Evolutionary conservation across 2,113 vertebrate species (phyloP).

Genomic region (Marmota flaviventris): DNA sequence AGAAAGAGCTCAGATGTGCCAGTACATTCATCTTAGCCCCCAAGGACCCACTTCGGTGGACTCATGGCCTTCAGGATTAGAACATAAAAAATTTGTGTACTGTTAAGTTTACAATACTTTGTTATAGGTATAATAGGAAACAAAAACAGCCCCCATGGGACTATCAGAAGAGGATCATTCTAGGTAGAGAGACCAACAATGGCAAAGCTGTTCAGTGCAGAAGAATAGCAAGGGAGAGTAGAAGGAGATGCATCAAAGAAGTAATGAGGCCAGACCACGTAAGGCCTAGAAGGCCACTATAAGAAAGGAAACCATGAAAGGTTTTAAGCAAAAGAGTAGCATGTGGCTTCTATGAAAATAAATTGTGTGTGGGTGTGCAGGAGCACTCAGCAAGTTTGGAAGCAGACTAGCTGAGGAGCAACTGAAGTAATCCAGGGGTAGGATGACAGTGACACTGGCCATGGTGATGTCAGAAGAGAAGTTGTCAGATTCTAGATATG

Average conservation of each 20-base stretch:
- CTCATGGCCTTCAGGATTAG: background rate
- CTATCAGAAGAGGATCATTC: background rate
- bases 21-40: background rate
- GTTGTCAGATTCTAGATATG: background rate
- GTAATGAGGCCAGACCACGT: background rate
- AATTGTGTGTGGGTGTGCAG: background rate
- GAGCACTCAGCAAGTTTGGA: background rate
- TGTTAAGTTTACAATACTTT: background rate
- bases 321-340: background rate
- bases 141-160: background rate
- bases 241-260: background rate
- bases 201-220: background rate
- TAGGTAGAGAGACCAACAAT: background rate
- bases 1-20: background rate
- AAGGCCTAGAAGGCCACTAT: background rate
- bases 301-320: constrained; percentile 35
- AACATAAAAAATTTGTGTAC: background rate
- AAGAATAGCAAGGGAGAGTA: background rate
- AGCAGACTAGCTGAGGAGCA: background rate
- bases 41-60: background rate
- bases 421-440: background rate
- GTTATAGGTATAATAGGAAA: background rate
- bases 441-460: background rate
- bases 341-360: background rate
- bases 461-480: background rate